Evolutionary conservation across 2,797 vertebrate species (phyloP), one percentile per base, ranked within the genome.

Genomic region (Orestias chungarensis): DNA sequence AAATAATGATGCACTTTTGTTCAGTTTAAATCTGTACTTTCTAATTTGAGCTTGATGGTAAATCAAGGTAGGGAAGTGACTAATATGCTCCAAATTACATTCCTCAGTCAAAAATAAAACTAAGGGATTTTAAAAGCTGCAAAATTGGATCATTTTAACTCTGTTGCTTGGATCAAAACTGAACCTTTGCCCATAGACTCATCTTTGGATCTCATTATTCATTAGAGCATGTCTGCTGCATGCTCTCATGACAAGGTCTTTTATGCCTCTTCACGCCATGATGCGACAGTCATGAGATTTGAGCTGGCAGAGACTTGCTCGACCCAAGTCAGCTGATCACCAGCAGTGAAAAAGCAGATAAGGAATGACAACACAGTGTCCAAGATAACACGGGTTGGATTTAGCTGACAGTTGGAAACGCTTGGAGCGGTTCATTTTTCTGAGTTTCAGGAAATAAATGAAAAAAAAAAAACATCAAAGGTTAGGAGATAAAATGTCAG

Each of bases 401-500:
- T 83, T 76, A 79, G 73, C 82, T 82, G 87, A 87, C 81, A 38
- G 68, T 71, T 71, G 65, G 65, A 70, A 69, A 82, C 70, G 31
- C 78, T 65, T 46, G 25, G 46, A 73, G 75, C 42, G 0, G 0
- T 81, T 87, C 75, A 68, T 47, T 82, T 81, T 80, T 68, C 33
- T 35, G 54, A 69, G 66, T 78, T 85, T 76, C 42, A 61, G 74
- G 64, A 73, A 50, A 78, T 64, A 72, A 57, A 43, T 10, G 27
- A 29, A 29, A 1, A 82, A 71, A 49, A 72, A 78, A 64, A 35
- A 49, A 35, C 3, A 73, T 82, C 55, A 85, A 65, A 83, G 82
- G 81, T 87, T 81, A 86, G 59, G 29, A 80, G 75, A 82, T 75
- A 74, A 85, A 86, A 82, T 74, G 73, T 67, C 79, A 75, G 64